phyloP scores from a whole-genome alignment of 1,140 invertebrate species.

The Odontomachus brunneus region DNA sequence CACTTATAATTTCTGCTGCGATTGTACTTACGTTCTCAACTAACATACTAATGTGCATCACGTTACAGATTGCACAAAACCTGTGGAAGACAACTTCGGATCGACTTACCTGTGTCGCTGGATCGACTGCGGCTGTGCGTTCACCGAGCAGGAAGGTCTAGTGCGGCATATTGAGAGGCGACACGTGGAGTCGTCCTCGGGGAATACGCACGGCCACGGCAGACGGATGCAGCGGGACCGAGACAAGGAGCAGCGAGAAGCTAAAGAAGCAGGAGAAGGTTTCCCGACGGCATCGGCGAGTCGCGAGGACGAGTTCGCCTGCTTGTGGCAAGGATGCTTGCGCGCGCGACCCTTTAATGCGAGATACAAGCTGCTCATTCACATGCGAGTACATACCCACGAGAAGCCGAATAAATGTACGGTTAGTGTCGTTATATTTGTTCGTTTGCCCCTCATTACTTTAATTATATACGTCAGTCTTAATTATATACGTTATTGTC shows the following conservation, averaged over 20 bases:
- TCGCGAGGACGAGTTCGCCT: conserved; percentile 93
- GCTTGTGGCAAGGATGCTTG: conserved; percentile 95
- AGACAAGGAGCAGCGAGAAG: conserved; percentile 74
- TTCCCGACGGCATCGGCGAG: conserved; percentile 9
- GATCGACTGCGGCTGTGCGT: conserved; percentile 93
- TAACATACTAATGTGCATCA: conserved; percentile 14
- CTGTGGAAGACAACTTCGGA: conserved; percentile 68
- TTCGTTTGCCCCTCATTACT: background rate
- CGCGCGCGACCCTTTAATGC: conserved; percentile 96
- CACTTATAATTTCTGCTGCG: conserved; percentile 18
- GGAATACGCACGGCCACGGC: conserved; percentile 73
- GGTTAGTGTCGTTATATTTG: conserved; percentile 87
- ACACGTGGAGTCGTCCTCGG: conserved; percentile 91
- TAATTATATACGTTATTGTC: no score
- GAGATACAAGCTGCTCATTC: conserved; percentile 97
- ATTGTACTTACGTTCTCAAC: conserved; percentile 38
- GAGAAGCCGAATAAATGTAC: conserved; percentile 98
- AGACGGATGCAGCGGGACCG: conserved; percentile 76
- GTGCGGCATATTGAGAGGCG: conserved; percentile 96
- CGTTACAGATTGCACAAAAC: conserved; percentile 69
- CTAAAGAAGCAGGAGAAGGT: conserved; percentile 35
- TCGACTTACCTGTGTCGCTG: conserved; percentile 90
- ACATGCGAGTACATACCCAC: conserved; percentile 98
- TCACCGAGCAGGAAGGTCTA: conserved; percentile 91
- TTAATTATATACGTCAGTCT: no score